Evolutionary conservation across 2,113 vertebrate genomes (phyloP).

Genomic region (Chauna torquata): DNA sequence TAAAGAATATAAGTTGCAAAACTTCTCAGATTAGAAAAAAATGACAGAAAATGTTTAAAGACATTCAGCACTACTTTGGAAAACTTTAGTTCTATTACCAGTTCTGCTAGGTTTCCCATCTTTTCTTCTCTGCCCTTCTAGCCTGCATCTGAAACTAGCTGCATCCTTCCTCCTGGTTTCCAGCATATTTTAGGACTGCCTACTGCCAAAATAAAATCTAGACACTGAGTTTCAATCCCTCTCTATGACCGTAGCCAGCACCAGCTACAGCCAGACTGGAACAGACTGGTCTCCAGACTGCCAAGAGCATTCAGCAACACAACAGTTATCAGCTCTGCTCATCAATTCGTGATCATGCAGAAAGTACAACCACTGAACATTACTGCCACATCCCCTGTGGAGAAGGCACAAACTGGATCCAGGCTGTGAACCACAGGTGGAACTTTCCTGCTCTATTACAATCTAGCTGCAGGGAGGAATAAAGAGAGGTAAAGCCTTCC

Average conservation of each 20-base stretch:
- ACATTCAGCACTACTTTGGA: not conserved
- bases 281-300: not conserved
- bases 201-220: not conserved
- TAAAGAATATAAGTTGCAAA: not conserved
- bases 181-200: not conserved
- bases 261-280: not conserved
- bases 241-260: not conserved
- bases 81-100: not conserved
- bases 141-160: not conserved
- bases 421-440: not conserved
- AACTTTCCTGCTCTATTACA: not conserved
- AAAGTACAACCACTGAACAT: not conserved
- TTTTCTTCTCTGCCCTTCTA: not conserved
- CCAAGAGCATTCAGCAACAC: not conserved
- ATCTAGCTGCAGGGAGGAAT: not conserved
- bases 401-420: not conserved
- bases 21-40: not conserved
- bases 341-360: accelerated
- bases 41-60: not conserved
- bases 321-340: not conserved
- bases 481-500: not conserved
- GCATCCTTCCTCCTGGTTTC: not conserved
- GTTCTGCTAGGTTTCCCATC: not conserved
- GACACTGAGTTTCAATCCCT: not conserved
- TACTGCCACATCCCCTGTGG: not conserved